Conservation (phyloP, 2,888 invertebrate species). For the Aplocera efformata region DNA sequence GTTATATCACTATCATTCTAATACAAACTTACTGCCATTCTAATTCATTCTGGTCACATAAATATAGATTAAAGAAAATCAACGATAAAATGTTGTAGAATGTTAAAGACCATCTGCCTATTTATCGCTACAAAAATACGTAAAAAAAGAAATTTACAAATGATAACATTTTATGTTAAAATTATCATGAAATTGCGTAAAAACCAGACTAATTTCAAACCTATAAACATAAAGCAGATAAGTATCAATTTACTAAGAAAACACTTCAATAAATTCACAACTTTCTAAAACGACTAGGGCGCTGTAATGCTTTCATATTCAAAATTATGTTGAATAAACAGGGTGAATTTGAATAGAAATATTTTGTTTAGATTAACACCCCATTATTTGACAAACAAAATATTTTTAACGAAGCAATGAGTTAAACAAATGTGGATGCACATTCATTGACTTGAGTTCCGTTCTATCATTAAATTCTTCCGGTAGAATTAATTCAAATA, state of each 20-base stretch:
- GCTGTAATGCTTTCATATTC: no score
- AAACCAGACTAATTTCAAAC: neutral
- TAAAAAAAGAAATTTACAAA: neutral
- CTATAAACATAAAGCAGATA: neutral
- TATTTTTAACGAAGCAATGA: constrained; percentile 25
- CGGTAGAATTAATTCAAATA: constrained; percentile 17
- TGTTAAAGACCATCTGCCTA: neutral
- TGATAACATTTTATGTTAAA: neutral
- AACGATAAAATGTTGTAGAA: no score
- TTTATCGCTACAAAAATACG: constrained; percentile 1
- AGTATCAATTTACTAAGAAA: no score
- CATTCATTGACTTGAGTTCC: constrained; percentile 18
- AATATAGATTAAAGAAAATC: no score
- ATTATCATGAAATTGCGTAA: neutral
- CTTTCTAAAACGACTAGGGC: neutral
- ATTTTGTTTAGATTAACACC: constrained; percentile 14
- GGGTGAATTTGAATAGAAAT: neutral
- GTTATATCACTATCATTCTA: no score
- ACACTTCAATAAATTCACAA: neutral
- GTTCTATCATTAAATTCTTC: constrained; percentile 30
- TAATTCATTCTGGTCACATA: no score
- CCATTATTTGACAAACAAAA: constrained; percentile 23
- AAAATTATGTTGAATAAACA: neutral
- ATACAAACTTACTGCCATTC: no score
- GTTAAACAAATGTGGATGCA: constrained; percentile 26